A percentile compares a stretch with the other conserved stretches of the same genome.
Evolutionary conservation across 2,113 vertebrate species (phyloP).

Genomic region (Tetrax tetrax): DNA sequence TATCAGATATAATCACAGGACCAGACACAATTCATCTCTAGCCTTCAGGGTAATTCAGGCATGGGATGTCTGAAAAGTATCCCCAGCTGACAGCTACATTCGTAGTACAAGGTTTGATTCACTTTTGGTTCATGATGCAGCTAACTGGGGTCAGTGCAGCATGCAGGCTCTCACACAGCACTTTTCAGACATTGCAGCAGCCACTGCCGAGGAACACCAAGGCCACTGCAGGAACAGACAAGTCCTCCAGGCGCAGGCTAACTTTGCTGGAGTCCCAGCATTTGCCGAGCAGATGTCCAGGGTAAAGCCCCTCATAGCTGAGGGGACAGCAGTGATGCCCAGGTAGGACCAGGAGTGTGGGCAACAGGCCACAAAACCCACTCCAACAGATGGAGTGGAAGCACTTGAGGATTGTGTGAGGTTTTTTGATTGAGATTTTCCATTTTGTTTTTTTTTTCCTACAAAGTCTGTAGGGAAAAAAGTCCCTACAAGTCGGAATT

Average conservation of each 20-base stretch:
- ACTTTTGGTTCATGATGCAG: background rate
- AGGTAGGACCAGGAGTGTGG: background rate
- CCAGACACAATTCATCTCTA: rapidly evolving
- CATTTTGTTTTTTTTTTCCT: background rate
- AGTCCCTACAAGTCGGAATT: background rate
- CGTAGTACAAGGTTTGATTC: background rate
- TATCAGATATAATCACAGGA: background rate
- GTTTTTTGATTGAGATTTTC: background rate
- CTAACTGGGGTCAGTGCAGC: background rate
- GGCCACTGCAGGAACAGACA: background rate
- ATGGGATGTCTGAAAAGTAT: background rate
- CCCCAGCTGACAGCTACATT: background rate
- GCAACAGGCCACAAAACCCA: background rate
- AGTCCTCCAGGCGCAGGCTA: background rate
- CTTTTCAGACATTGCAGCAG: background rate
- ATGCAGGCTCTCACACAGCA: background rate
- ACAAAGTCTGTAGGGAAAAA: too few relatives aligned
- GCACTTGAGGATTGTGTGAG: background rate
- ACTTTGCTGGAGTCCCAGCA: background rate
- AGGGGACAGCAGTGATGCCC: background rate
- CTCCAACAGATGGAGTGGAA: background rate
- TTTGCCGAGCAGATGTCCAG: background rate
- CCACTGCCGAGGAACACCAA: background rate
- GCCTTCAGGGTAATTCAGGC: background rate
- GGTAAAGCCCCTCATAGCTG: background rate